A percentile compares a stretch with the other conserved stretches of the same genome.
Conservation (phyloP, 2,888 invertebrate species). For the Microctonus brassicae region DNA sequence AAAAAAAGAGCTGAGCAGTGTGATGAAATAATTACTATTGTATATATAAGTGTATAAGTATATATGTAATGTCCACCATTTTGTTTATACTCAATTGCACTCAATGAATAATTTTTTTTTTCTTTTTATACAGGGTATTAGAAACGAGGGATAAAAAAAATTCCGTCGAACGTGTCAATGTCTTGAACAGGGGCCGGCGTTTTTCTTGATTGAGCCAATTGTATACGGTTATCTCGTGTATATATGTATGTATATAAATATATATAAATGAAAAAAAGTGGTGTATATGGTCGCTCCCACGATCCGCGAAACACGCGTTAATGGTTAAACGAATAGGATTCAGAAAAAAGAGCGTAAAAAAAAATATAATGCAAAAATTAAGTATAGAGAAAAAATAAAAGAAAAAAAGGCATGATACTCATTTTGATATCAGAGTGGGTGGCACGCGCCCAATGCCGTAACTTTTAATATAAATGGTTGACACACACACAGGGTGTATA, state of each 20-base stretch:
- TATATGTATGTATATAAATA: neutral
- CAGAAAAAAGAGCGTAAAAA: neutral
- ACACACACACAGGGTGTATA: conserved; percentile 54
- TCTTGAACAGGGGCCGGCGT: neutral
- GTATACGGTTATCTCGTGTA: neutral
- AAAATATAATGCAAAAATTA: conserved; percentile 2
- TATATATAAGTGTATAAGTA: too few relatives aligned
- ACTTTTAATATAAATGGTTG: conserved; percentile 67
- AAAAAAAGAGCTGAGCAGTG: neutral
- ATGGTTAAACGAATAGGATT: neutral
- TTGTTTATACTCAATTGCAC: neutral
- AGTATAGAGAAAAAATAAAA: conserved; percentile 38
- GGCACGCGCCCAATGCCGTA: conserved; percentile 67
- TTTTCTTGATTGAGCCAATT: conserved; percentile 13
- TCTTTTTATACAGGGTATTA: neutral
- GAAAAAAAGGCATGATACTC: conserved; percentile 41
- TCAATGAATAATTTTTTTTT: neutral
- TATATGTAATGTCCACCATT: neutral
- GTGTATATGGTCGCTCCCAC: neutral
- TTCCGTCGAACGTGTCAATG: neutral
- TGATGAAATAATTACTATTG: neutral
- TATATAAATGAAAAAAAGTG: neutral
- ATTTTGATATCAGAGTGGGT: conserved; percentile 45
- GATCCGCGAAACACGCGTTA: neutral
- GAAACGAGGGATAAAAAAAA: neutral